Evolutionary conservation across 2,888 invertebrate genomes (phyloP).

Genomic region (Diaperis boleti): DNA sequence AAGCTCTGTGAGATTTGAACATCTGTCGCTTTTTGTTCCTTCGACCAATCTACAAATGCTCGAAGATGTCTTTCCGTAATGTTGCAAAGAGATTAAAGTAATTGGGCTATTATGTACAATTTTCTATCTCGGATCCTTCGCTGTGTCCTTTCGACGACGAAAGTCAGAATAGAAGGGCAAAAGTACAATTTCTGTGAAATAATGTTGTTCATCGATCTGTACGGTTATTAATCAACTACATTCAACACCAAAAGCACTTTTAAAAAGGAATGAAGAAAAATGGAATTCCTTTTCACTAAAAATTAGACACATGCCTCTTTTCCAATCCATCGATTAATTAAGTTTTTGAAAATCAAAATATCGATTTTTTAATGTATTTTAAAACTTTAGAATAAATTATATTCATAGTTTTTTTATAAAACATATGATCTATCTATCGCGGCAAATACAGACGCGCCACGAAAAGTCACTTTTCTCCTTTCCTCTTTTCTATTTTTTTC

Average conservation of each 20-base stretch:
- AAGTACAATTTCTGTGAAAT: too few relatives aligned
- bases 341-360: too few relatives aligned
- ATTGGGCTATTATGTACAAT: slow-evolving; percentile 25
- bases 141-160: not conserved
- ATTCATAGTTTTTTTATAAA: too few relatives aligned
- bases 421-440: not conserved
- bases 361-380: too few relatives aligned
- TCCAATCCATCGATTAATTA: too few relatives aligned
- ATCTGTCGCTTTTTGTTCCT: slow-evolving; percentile 15
- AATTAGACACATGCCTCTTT: too few relatives aligned
- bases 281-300: not conserved
- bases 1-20: slow-evolving; percentile 6
- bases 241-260: not conserved
- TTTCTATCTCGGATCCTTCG: not conserved
- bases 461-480: too few relatives aligned
- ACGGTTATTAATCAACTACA: not conserved
- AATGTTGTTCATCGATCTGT: too few relatives aligned
- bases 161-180: too few relatives aligned
- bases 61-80: not conserved
- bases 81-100: slow-evolving; percentile 26
- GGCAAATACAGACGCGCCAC: too few relatives aligned
- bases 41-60: not conserved
- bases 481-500: too few relatives aligned
- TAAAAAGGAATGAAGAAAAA: not conserved
- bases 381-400: too few relatives aligned